Base-by-base conservation (phyloP, 2,113 vertebrate species). In the Indicator maculatus region DNA sequence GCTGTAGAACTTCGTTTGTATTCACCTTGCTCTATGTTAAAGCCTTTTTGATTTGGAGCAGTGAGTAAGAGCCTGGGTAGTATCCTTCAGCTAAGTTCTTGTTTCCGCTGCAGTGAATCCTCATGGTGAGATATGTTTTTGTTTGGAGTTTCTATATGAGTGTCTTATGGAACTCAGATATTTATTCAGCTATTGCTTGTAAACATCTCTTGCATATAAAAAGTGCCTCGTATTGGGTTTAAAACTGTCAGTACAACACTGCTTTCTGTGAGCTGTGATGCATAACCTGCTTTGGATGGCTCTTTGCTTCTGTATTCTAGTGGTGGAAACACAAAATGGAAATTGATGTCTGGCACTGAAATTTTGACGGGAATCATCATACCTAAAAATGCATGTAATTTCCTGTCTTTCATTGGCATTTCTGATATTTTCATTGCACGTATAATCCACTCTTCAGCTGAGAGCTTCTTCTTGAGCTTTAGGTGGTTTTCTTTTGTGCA, bases 361-460 rank as follows among this genome's bases (percentile, higher is more conserved):
- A 63, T 71, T 21, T 47, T 63, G 9, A 74, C 88, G 89, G 93
- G 87, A 91, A 83, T 87, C 64, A 63, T 86, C 76, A 71, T 70
- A 89, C 87, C 91, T 91, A 69, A 71, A 92, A 95, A 85, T 52
- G 53, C 33, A 11, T 45, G 72, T 76, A 85, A 85, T 96, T 95
- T 96, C 93, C 94, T 85, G 78, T 31, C 87, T 63, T 30, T 71
- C 78, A 45, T 16, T 0, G 3, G 67, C 45, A 58, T 83, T 85
- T 87, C 84, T 94, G 67, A 56, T 85, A 66, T 56, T 89, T 89
- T 83, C 82, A 56, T 84, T 93, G 81, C 71, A 66, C 1, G 2
- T 76, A 39, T 61, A 80, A 87, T 80, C 58, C 16, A 18, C 79
- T 66, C 47, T 12, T 64, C 67, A 60, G 52, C 71, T 77, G 82